Evolutionary conservation across 2,797 vertebrate genomes (phyloP), one percentile per base, ranked within the genome.

Genomic region (Calcarius lapponicus): DNA sequence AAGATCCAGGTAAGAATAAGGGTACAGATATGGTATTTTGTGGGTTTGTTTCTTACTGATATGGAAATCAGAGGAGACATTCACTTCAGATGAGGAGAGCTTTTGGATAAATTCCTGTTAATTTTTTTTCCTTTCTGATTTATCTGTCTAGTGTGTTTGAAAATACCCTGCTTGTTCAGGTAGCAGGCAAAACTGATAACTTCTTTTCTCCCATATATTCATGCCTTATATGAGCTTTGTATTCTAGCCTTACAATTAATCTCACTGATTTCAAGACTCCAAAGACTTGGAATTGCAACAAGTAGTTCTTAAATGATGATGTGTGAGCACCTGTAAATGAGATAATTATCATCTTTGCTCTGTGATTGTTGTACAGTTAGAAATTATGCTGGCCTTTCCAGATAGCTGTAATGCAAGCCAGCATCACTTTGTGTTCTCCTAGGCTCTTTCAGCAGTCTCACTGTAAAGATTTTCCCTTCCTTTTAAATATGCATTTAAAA

Each of bases 1-100:
- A 79, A 98, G 98, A 72, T 99, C 99, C 91, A 99, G 98, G 99
- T 99, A 97, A 24, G 90, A 80, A 58, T n/a, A 18, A 82, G 69
- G 62, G n/a, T 60, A 51, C 66, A 56, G 50, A 54, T 14, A 38
- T 0, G 6, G 9, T 51, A 17, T 80, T 80, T 47, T 53, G 19
- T 80, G 50, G 2, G 6, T 80, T 92, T 76, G 21, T 81, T 83
- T 90, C 60, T 64, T 73, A 14, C 6, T 43, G 10, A 2, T 71
- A 7, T 5, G 50, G 70, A 84, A 76, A 78, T 71, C 6, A 17
- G 50, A 70, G 42, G 57, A 56, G 26, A 40, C 54, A 40, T 53
- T 45, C 5, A 6, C 17, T 80, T 71, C 5, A 72, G 31, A n/a
- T 54, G 13, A 70, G 53, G 47, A 34, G 14, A 65, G 25, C 40